Evolutionary conservation across 2,797 vertebrate genomes (phyloP).

Genomic region (Threskiornis aethiopicus): DNA sequence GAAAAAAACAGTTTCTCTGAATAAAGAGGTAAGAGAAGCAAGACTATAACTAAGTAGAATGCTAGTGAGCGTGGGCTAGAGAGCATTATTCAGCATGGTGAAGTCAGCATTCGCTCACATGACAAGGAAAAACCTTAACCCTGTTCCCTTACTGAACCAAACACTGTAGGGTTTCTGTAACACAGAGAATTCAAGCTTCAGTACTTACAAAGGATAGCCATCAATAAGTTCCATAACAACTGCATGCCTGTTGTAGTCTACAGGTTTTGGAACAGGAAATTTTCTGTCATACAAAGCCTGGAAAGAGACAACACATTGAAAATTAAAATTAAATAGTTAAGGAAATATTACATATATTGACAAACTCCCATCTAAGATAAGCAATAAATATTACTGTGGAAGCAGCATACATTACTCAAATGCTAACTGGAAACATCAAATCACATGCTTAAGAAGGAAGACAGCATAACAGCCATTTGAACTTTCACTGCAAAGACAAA

Average conservation of each 20-base stretch:
- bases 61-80: neutral
- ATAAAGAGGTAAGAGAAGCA: neutral
- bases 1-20: neutral
- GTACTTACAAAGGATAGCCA: conserved; percentile 93
- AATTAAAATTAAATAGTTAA: neutral
- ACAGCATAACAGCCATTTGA: neutral
- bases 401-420: neutral
- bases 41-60: neutral
- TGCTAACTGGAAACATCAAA: neutral
- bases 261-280: conserved; percentile 95
- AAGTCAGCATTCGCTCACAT: neutral
- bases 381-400: neutral
- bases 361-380: neutral
- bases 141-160: neutral
- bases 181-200: neutral
- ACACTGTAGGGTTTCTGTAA: neutral
- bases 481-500: neutral
- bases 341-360: neutral
- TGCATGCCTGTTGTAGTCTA: conserved; percentile 96
- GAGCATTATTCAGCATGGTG: neutral
- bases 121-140: neutral
- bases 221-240: conserved; percentile 96
- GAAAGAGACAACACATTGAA: neutral
- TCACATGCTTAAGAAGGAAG: neutral
- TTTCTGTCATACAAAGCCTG: conserved; percentile 81